phyloP scores from a whole-genome alignment of 1,140 invertebrate genomes.

The Zaprionus lachaisei region DNA sequence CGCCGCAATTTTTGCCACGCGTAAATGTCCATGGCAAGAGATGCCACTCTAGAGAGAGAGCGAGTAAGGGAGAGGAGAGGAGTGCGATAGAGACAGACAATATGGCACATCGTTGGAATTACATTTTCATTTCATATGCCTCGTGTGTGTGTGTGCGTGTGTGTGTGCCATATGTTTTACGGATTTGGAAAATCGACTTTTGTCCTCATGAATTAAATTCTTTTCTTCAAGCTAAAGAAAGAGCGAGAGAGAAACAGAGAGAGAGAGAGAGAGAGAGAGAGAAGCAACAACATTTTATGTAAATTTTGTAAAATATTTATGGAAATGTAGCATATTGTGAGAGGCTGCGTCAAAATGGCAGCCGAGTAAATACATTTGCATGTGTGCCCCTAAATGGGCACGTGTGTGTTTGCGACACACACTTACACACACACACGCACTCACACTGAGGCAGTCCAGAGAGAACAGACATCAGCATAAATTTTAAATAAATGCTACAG shows the following conservation, averaged over 20 bases:
- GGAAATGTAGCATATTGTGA: conserved; percentile 82
- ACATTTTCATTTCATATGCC: conserved; percentile 59
- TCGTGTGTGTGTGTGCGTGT: conserved; percentile 15
- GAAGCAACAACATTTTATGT: conserved; percentile 73
- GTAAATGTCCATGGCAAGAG: conserved; percentile 43
- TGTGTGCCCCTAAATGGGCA: conserved; percentile 43
- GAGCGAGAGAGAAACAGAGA: neutral
- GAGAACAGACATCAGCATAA: conserved; percentile 79
- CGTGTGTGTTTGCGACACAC: conserved; percentile 34
- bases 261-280: neutral
- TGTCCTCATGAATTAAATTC: conserved; percentile 80
- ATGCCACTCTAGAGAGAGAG: neutral
- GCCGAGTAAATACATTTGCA: conserved; percentile 77
- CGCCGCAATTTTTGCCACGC: conserved; percentile 71
- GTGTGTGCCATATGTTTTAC: conserved; percentile 70
- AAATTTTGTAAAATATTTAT: conserved; percentile 82
- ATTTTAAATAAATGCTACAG: conserved; percentile 78
- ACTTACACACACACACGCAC: neutral
- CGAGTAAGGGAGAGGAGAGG: neutral
- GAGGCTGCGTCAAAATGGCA: conserved; percentile 77
- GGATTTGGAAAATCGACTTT: conserved; percentile 76
- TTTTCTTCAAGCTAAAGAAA: conserved; percentile 39
- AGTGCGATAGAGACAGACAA: neutral
- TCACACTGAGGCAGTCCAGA: conserved; percentile 32
- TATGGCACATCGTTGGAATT: conserved; percentile 68